Conservation (phyloP, 2,113 vertebrate genomes). For the Cebus imitator region DNA sequence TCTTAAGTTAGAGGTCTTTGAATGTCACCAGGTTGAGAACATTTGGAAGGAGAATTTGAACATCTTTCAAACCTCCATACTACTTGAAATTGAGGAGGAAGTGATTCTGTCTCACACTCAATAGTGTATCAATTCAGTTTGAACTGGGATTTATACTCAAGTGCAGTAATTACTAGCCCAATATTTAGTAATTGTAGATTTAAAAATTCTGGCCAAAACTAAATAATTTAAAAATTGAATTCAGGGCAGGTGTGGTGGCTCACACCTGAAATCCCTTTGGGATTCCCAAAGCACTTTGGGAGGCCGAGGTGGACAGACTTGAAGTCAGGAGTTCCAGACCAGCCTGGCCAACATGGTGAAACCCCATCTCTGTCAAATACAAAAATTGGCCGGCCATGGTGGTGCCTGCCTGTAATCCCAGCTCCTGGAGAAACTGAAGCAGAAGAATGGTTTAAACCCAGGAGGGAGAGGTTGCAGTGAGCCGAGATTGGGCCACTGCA, state of each 20-base stretch:
- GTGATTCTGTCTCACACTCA: neutral
- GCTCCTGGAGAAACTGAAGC: too few species aligned
- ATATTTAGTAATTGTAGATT: conserved; percentile 13
- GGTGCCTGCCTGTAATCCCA: too few species aligned
- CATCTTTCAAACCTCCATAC: neutral
- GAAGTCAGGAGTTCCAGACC: too few species aligned
- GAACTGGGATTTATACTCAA: conserved; percentile 25
- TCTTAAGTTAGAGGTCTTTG: conserved; percentile 46
- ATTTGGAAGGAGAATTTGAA: conserved; percentile 45
- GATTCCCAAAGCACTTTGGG: too few species aligned
- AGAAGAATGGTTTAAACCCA: too few species aligned
- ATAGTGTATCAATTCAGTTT: neutral
- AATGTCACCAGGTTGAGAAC: conserved; percentile 38
- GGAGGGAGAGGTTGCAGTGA: too few species aligned
- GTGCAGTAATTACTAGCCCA: neutral
- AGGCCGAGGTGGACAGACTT: too few species aligned
- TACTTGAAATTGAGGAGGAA: conserved; percentile 54
- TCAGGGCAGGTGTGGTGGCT: neutral
- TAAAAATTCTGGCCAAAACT: conserved; percentile 21
- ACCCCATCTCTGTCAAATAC: too few species aligned
- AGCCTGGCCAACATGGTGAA: too few species aligned
- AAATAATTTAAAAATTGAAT: conserved; percentile 14
- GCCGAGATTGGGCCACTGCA: too few species aligned
- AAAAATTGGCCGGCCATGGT: too few species aligned
- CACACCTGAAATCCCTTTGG: too few species aligned